These are phyloP conservation scores for Paraplagusia blochii DNA, from an alignment of 2,113 vertebrate genomes.

Conservation along the genomic window DNA sequence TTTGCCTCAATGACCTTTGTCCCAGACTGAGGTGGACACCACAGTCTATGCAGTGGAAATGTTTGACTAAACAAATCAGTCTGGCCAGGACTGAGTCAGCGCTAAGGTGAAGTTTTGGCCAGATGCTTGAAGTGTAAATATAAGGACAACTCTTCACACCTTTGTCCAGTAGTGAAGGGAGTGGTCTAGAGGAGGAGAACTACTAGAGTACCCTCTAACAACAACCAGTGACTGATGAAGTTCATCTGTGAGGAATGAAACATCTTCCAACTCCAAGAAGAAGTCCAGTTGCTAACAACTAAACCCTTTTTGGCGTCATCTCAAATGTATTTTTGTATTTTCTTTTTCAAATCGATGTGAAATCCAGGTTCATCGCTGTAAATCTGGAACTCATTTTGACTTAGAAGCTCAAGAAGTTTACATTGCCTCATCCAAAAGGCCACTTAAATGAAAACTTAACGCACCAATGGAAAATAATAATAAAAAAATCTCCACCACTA, in stretches of 20 bases:
- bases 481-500: background rate
- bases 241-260: too few relatives aligned
- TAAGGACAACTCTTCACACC: too few relatives aligned
- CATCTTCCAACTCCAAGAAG: too few relatives aligned
- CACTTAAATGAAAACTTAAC: background rate
- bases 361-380: background rate
- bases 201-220: too few relatives aligned
- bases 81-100: slow-evolving; percentile 16
- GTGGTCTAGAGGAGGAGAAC: too few relatives aligned
- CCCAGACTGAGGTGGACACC: background rate
- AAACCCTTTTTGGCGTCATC: too few relatives aligned
- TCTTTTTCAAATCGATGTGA: background rate
- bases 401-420: slow-evolving; percentile 1
- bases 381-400: slow-evolving; percentile 6
- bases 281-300: too few relatives aligned
- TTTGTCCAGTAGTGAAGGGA: too few relatives aligned
- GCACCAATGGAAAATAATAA: background rate
- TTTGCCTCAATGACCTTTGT: slow-evolving; percentile 1
- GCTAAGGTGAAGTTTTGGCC: slow-evolving; percentile 28
- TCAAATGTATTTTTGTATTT: slow-evolving; percentile 30
- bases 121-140: slow-evolving; percentile 40
- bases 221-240: too few relatives aligned
- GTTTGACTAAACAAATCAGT: slow-evolving; percentile 7
- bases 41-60: background rate
- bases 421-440: background rate